These are phyloP conservation scores for Phrynosoma blainvillii DNA, from an alignment of 2,113 vertebrate genomes.

Conservation along the genomic window DNA sequence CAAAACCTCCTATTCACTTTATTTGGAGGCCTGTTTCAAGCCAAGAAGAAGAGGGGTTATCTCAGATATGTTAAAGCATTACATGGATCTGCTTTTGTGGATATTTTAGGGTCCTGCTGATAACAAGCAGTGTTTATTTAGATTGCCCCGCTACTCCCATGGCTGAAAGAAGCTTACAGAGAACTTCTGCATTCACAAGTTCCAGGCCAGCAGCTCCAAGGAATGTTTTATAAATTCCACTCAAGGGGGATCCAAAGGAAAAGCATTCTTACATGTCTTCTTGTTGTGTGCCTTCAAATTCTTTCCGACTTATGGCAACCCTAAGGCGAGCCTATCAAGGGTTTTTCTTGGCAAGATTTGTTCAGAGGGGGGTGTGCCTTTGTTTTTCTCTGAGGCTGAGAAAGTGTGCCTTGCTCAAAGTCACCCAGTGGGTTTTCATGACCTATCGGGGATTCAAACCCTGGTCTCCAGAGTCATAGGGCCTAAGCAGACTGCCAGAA, in stretches of 20 bases:
- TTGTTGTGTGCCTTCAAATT: too few relatives aligned
- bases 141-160: fast-evolving
- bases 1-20: constrained; percentile 37
- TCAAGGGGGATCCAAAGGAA: neutral
- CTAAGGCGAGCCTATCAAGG: too few relatives aligned
- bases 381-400: too few relatives aligned
- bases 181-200: neutral
- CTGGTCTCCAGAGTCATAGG: too few relatives aligned
- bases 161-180: fast-evolving
- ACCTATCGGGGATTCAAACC: too few relatives aligned
- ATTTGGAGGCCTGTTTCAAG: constrained; percentile 55
- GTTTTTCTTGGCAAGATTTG: too few relatives aligned
- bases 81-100: constrained; percentile 66
- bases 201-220: neutral
- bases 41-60: constrained; percentile 41
- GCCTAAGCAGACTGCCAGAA: too few relatives aligned
- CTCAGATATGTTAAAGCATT: neutral
- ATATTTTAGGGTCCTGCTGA: constrained; percentile 38
- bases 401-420: too few relatives aligned
- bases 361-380: too few relatives aligned
- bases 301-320: too few relatives aligned
- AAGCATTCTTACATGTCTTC: neutral
- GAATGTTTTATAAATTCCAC: neutral
- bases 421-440: too few relatives aligned
- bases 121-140: neutral